Conservation (phyloP, 2,888 invertebrate species). For the Rosalia funebris region DNA sequence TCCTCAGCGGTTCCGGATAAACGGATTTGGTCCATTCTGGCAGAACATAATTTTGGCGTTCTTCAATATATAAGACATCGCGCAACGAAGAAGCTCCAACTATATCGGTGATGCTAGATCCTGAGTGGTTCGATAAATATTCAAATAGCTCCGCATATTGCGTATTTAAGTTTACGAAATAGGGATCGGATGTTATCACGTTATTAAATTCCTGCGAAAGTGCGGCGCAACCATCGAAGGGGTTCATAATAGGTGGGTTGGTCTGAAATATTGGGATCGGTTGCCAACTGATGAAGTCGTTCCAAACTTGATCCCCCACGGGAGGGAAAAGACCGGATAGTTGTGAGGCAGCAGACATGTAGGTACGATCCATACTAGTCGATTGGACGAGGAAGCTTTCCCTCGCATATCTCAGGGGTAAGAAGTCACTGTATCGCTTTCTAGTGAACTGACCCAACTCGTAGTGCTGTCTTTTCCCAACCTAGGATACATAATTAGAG, state of each 20-base stretch:
- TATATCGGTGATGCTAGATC: constrained; percentile 3
- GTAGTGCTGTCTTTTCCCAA: constrained; percentile 2
- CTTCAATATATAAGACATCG: constrained; percentile 28
- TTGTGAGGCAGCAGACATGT: constrained; percentile 5
- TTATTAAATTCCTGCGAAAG: not conserved
- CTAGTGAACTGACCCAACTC: not conserved
- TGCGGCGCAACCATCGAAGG: not conserved
- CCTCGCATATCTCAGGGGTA: not conserved
- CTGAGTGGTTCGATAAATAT: constrained; percentile 20
- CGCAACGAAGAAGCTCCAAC: not conserved
- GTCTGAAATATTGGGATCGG: not conserved
- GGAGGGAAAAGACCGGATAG: constrained; percentile 1
- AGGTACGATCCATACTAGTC: not conserved
- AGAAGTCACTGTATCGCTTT: not conserved
- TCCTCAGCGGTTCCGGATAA: constrained; percentile 30
- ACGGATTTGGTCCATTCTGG: constrained; percentile 31
- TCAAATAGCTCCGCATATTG: not conserved
- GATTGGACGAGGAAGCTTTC: not conserved
- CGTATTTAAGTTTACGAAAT: not conserved
- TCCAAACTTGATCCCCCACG: not conserved
- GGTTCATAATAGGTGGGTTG: not conserved
- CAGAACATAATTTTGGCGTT: constrained; percentile 15
- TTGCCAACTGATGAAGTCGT: not conserved
- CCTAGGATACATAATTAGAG: not conserved
- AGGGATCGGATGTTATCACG: not conserved